Base-by-base conservation (phyloP, 1,140 invertebrate genomes). In the Drosophila repletoides region DNA sequence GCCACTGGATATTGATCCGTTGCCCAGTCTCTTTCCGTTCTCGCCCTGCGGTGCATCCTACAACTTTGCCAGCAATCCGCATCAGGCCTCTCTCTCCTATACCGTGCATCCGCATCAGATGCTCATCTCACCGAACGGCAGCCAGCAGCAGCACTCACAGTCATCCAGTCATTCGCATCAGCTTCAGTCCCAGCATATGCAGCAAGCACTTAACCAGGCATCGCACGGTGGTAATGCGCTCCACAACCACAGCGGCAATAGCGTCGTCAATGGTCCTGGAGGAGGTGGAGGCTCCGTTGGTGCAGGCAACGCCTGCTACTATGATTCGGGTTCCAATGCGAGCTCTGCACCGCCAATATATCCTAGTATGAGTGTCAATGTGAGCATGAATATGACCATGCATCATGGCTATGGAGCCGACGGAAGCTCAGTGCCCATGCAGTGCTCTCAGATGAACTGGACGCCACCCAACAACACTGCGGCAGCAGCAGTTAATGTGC, bases 321-420 rank as follows among this genome's bases (percentile, higher is more conserved):
- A 90, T 5, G 88, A 89, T 40, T 43, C 70, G 0, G 33, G 61
- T 6, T 17, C 43, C 41, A 51, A 63, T 46, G 45, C 64, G 12
- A 29, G 61, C 22, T 2, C 76, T 9, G 71, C 64, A 3, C 91
- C 79, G 2, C 93, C 93, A 10, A 92, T 94, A 70, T 96, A 96
- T 89, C 95, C 95, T 10, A 95, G 95, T 64, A 98, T 98, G 97
- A 97, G 96, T 77, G 97, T 98, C 56, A 98, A 98, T 87, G 97
- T 98, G 0, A 97, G 96, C 53, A 98, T 98, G 97, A 98, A 97
- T 89, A 98, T 98, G 97, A 98, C 97, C 12, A 98, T 98, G 94
- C 96, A 96, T 89, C 96, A 96, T 24, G 96, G 96, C 45, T 95
- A 95, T 79, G 93, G 93, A 10, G 91, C 93, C 0, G 91, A 93